Evolutionary conservation across 2,113 vertebrate species (phyloP), one percentile per base, ranked within the genome.

Genomic region (Rhabdomys dilectus): DNA sequence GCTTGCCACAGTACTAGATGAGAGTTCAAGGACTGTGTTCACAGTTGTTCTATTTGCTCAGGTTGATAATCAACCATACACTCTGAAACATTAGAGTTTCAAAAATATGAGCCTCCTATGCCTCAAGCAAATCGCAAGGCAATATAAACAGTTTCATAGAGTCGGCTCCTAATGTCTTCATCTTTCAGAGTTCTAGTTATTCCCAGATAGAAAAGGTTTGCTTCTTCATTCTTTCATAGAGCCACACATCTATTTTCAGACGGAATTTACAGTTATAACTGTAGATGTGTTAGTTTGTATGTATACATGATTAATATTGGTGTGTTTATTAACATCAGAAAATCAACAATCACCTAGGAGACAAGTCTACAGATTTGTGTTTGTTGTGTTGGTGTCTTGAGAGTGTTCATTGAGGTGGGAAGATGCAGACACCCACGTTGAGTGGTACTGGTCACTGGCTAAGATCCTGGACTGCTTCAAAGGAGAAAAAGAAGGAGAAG

Each of bases 121-220:
- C 51, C 21, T 82, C 53, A 93, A 86, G 76, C 29, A 7, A 91
- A 72, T 93, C 92, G 88, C 91, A 90, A 60, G 12, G 36, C 91
- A 70, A 88, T 93, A 72, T 21, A 85, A 39, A 88, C 60, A 66
- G 3, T 42, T 48, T 36, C 39, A 42, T 1, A n/a, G 22, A 68
- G 5, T 81, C 39, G 68, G 58, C 36, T 66, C 26, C 86, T 64
- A 75, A 58, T 68, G 75, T 29, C 78, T 31, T 91, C 16, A 34
- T 86, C 13, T 3, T 85, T 73, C 36, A 45, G 60, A 64, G 58
- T 87, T 88, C 31, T 39, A 48, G 66, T 60, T 75, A 51, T 36
- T 7, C 26, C 39, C 56, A 4, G 13, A 34, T 66, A 66, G 15
- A 66, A 77, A 8, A 62, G 15, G 10, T 60, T 68, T 15, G 36